Conservation (phyloP, 2,888 invertebrate species). For the Aspidiotus destructor region DNA sequence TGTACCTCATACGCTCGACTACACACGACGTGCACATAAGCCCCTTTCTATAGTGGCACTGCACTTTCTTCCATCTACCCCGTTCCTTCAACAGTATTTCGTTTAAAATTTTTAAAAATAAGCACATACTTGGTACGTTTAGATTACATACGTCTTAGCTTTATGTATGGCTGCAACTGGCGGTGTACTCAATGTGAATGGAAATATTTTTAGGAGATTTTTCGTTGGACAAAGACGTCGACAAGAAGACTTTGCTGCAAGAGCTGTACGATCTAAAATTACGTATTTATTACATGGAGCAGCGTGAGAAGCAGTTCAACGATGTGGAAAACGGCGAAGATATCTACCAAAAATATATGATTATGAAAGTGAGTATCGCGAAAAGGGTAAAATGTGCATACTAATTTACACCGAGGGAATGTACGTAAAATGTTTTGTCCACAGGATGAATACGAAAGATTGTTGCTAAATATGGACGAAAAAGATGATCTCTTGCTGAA, state of each 20-base stretch:
- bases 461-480: slow-evolving; percentile 18
- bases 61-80: too few relatives aligned
- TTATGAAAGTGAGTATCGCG: slow-evolving; percentile 10
- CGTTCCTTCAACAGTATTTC: too few relatives aligned
- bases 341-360: slow-evolving; percentile 26
- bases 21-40: too few relatives aligned
- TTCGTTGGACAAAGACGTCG: slow-evolving; percentile 20
- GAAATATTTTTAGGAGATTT: slow-evolving; percentile 15
- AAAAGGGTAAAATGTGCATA: too few relatives aligned
- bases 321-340: slow-evolving; percentile 18
- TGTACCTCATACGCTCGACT: too few relatives aligned
- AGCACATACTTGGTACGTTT: neutral
- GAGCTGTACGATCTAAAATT: slow-evolving; percentile 21
- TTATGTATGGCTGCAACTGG: neutral
- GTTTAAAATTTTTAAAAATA: too few relatives aligned
- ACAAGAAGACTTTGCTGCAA: slow-evolving; percentile 21
- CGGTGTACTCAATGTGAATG: neutral
- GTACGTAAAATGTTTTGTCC: too few relatives aligned
- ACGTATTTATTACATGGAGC: slow-evolving; percentile 28
- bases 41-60: too few relatives aligned
- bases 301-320: slow-evolving; percentile 10
- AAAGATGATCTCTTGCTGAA: slow-evolving; percentile 22
- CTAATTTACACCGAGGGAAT: too few relatives aligned
- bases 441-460: slow-evolving; percentile 16
- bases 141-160: neutral